These are phyloP conservation scores for Carabus problematicus DNA, from an alignment of 2,888 invertebrate species.

Conservation along the genomic window DNA sequence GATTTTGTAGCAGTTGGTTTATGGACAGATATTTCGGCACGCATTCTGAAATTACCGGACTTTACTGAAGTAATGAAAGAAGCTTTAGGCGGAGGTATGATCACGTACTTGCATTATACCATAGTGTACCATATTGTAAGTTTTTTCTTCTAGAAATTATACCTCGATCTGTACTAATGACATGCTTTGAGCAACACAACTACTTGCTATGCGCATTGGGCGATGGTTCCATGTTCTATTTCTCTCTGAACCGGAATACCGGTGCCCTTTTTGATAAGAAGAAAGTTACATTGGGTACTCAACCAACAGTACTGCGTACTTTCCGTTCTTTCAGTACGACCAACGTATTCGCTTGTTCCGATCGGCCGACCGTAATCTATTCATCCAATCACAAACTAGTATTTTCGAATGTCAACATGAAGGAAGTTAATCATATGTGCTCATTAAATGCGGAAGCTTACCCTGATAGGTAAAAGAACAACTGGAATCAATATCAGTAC, in stretches of 20 bases:
- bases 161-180: slow-evolving; percentile 93
- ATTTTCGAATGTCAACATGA: slow-evolving; percentile 96
- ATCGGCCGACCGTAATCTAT: slow-evolving; percentile 98
- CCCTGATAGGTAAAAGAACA: slow-evolving; percentile 80
- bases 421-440: slow-evolving; percentile 97
- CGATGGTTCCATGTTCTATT: slow-evolving; percentile 98
- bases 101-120: slow-evolving; percentile 24
- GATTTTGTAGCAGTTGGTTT: slow-evolving; percentile 89
- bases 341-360: slow-evolving; percentile 98
- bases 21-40: slow-evolving; percentile 96
- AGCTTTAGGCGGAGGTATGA: slow-evolving; percentile 80
- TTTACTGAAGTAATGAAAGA: slow-evolving; percentile 85
- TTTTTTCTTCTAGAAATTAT: slow-evolving; percentile 80
- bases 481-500: too few species aligned
- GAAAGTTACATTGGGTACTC: slow-evolving; percentile 96
- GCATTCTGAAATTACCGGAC: slow-evolving; percentile 82
- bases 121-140: slow-evolving; percentile 10
- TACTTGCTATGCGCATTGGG: slow-evolving; percentile 93
- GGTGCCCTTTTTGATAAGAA: slow-evolving; percentile 87
- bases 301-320: slow-evolving; percentile 91
- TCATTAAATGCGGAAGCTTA: slow-evolving; percentile 95
- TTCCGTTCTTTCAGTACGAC: slow-evolving; percentile 90
- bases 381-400: slow-evolving; percentile 98
- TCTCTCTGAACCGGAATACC: slow-evolving; percentile 77
- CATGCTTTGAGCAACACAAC: slow-evolving; percentile 90